phyloP scores from a whole-genome alignment of 1,140 invertebrate genomes.

The Lepidostoma basale region DNA sequence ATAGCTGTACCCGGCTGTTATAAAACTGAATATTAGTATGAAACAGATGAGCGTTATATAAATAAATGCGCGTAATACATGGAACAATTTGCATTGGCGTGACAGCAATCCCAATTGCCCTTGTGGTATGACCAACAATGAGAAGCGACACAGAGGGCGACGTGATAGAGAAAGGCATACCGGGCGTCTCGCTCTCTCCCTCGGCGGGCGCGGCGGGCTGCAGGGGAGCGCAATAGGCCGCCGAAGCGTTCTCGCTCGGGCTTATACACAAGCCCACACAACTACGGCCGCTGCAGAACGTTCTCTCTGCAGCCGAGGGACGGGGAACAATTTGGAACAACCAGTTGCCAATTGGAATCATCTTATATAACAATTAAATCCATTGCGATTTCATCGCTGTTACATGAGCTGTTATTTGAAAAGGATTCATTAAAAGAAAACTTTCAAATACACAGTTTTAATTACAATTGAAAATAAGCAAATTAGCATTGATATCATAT shows the following conservation, averaged over 20 bases:
- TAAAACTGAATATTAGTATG: constrained; percentile 14
- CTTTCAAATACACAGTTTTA: no score
- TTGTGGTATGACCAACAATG: constrained; percentile 25
- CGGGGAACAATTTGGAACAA: no score
- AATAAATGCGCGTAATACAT: constrained; percentile 7
- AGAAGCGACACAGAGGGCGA: constrained; percentile 32
- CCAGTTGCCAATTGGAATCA: no score
- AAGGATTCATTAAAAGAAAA: no score
- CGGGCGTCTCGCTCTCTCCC: constrained; percentile 16
- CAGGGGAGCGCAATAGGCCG: constrained; percentile 54
- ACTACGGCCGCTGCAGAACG: constrained; percentile 42
- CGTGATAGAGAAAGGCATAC: constrained; percentile 31
- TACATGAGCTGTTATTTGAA: no score
- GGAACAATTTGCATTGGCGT: constrained; percentile 6
- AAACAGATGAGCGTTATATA: constrained; percentile 3
- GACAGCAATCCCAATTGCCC: constrained; percentile 23
- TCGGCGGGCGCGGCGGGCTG: constrained; percentile 49
- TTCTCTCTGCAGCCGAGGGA: constrained; percentile 46
- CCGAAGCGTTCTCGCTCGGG: constrained; percentile 55
- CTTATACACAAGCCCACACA: constrained; percentile 59
- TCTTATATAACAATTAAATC: no score
- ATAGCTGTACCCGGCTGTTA: no score
- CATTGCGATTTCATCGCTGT: no score
- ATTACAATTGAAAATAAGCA: no score
- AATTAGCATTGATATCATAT: no score